Evolutionary conservation across 2,888 invertebrate species (phyloP), one percentile per base, ranked within the genome.

Genomic region (Volucella zonaria): DNA sequence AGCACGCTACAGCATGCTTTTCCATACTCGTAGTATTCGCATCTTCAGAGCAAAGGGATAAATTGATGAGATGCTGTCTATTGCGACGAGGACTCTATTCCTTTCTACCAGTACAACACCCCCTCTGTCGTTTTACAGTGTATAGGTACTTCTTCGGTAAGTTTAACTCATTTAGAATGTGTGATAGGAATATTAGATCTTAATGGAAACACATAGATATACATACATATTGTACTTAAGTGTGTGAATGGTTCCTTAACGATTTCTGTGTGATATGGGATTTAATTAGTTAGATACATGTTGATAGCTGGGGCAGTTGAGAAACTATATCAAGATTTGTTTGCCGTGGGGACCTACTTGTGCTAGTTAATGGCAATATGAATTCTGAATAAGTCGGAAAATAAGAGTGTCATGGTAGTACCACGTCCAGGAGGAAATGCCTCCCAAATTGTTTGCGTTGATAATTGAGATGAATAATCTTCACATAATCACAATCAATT

Each of bases 51-150:
- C 42, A 49, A 66, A 58, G 62, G 61, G 31, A 45, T 31, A 45
- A 80, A 83, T 79, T 83, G 73, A 82, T 82, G 73, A 74, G 79
- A 82, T 79, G 68, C 61, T 75, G 83, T 79, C 79, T 80, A 56
- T 74, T 56, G 43, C 45, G 40, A 70, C 18, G n/a, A 83, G 83
- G 59, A 70, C 70, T 80, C 15, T 31, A 31, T 31, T 31, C 6
- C 31, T 31, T 6, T 31, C 31, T 31, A 6, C 6, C 31, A 31
- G 31, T 31, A 31, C 31, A 31, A 31, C 18, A 67, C 75, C 59
- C 64, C 70, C 45, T 43, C 23, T 51, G 42, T 58, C 62, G 80
- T 74, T 80, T 80, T 83, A 51, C 66, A 59, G 45, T 49, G 54
- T 74, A 23, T 23, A 23, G 18, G 18, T 23, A 75, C 74, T 70